Base-by-base conservation (phyloP, 2,888 invertebrate genomes). In the Napeogenes inachia region DNA sequence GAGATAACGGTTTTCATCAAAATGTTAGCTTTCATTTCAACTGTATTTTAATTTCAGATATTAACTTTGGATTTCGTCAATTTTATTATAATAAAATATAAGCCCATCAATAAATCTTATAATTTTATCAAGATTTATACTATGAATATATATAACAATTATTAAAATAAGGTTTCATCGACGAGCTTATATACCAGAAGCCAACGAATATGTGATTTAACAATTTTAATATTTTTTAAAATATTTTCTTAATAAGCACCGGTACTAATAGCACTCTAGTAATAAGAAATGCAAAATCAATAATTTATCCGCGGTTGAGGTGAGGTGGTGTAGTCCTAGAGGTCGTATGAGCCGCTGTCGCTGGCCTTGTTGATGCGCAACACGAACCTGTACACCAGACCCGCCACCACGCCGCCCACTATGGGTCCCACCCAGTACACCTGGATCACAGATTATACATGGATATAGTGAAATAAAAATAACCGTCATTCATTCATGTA, bases 351-450 rank as follows among this genome's bases (percentile, higher is more conserved):
- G 68, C 93, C 93, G 65, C 92, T 92, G 75, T 95, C 95, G 71
- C 93, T 94, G 32, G 92, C 91, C 84, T 95, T 95, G 79, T 93
- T 92, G 71, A 93, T 93, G 84, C 94, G 92, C 80, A 94, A 93
- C 70, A 93, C 86, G 79, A 93, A 92, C 68, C 92, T 92, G 88
- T 97, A 97, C 57, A 96, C 78, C 30, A 96, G 80, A 4, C 93
- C 95, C 10, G 95, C 96, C 5, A 93, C 78, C 57, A 94, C 91
- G 13, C 95, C 97, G 30, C 97, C 97, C 35, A 93, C 80, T 68
- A 95, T 92, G 4, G 97, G 97, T 2, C 97, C 97, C 54, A 94
- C 93, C 97, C 97, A 97, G 85, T 96, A 97, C 3, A 97, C 92
- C 95, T 94, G 82, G 1, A 79, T 59, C 46, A 8, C 53, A 42